A percentile compares a stretch with the other conserved stretches of the same genome.
phyloP scores from a whole-genome alignment of 2,797 vertebrate genomes.

The Poecilia velifera region DNA sequence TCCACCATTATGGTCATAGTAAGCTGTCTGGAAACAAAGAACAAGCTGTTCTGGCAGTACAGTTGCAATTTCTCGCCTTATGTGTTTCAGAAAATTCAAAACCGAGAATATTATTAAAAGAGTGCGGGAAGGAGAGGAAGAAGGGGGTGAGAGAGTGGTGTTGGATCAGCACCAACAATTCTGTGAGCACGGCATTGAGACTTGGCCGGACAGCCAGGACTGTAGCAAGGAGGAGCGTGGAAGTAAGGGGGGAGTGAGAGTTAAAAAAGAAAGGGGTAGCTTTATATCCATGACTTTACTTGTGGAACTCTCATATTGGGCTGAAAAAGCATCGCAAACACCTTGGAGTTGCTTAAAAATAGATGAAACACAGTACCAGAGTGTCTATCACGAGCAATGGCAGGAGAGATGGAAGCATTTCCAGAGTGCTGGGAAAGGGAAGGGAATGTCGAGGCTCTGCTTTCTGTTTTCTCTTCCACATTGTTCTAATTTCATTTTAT shows the following conservation, averaged over 20 bases:
- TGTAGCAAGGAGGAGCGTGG: slow-evolving; percentile 48
- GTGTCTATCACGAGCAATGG: slow-evolving; percentile 30
- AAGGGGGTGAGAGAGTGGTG: neutral
- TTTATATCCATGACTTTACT: slow-evolving; percentile 32
- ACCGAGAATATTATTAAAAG: slow-evolving; percentile 69
- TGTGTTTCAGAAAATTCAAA: slow-evolving; percentile 68
- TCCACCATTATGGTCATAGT: slow-evolving; percentile 68
- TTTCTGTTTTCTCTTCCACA: neutral
- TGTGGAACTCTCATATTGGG: slow-evolving; percentile 28
- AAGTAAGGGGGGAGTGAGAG: slow-evolving; percentile 50
- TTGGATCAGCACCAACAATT: slow-evolving; percentile 75
- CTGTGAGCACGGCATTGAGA: slow-evolving; percentile 66
- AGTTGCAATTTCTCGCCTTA: slow-evolving; percentile 58
- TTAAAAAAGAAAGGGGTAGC: slow-evolving; percentile 39
- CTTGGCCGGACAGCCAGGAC: slow-evolving; percentile 63
- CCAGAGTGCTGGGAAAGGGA: slow-evolving; percentile 27
- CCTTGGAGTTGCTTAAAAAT: neutral
- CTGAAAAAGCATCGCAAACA: slow-evolving; percentile 55
- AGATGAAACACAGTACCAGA: neutral
- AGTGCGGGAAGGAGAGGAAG: slow-evolving; percentile 8
- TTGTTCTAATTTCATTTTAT: neutral
- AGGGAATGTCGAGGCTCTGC: neutral
- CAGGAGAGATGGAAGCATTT: slow-evolving; percentile 35
- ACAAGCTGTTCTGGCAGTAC: slow-evolving; percentile 67
- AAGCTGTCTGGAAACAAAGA: slow-evolving; percentile 76